Base-by-base conservation (phyloP, 1,140 invertebrate species). In the Drosophila pandora region DNA sequence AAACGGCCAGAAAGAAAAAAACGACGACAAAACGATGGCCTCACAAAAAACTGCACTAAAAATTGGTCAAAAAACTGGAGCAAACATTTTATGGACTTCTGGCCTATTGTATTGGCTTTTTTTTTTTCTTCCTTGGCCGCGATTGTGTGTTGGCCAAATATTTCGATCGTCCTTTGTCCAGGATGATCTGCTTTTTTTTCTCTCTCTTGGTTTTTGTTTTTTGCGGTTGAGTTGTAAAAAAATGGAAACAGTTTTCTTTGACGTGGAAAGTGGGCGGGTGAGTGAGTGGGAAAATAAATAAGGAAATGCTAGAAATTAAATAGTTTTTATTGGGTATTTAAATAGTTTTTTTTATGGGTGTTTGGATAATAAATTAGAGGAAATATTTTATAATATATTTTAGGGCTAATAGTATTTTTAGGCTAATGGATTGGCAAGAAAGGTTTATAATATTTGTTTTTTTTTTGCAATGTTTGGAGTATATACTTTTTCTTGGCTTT, bases 61-160 rank as follows among this genome's bases (percentile, higher is more conserved):
- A 90, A 90, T 90, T 90, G 89, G 89, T 90, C 82, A 90, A 90
- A 90, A 90, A 90, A 90, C 72, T 90, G 54, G 89, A 90, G 71
- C 85, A 84, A 57, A 63, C 47, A 50, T 85, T 88, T 84, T 79
- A 82, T 85, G 68, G 54, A 49, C 32, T 22, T 5, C 21, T n/a
- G 25, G 21, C 37, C 41, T 17, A 30, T 59, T 81, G 76, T 61
- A 48, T 79, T 79, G 57, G 56, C 67, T 78, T 78, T 71, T 78
- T 78, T 78, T 79, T 79, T 58, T 57, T 60, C 78, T 78, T 65
- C 17, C 17, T 78, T 72, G 58, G 61, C 53, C 69, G 21, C 50
- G 47, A 63, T 58, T 73, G 53, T 73, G 39, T 74, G 39, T 74
- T 74, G 49, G 23, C 65, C 68, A 25, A 49, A 56, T 13, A 43